Evolutionary conservation across 2,113 vertebrate species (phyloP), one percentile per base, ranked within the genome.

Genomic region (Pardalotus punctatus): DNA sequence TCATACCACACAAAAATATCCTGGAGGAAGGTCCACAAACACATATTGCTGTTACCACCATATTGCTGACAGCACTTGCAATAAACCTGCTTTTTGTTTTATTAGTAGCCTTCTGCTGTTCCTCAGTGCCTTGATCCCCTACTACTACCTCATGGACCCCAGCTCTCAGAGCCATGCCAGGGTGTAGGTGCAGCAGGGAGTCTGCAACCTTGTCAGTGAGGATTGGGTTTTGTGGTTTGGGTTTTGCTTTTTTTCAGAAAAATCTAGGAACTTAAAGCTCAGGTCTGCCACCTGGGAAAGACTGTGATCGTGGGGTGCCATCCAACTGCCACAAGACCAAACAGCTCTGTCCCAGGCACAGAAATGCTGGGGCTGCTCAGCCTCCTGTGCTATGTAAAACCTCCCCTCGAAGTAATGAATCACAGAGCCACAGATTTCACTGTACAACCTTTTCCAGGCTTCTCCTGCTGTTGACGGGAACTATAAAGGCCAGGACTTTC

Each of bases 341-440:
- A 51, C 3, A 1, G 10, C 24, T 92, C 23, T 13, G 22, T 35
- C 69, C 58, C 7, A 2, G 43, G n/a, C 47, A 27, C 17, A 6
- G n/a, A 35, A 60, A 43, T 28, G 38, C 50, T 57, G 22, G 22
- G 56, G 24, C 62, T 2, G 12, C 43, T 76, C 40, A 58, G 66
- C 25, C 23, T 73, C 48, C 35, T 20, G 25, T 14, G 3, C 45
- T 71, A 0, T 36, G 35, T 73, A 66, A 77, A 67, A 28, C 27
- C 33, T 73, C 21, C 69, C 29, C 50, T 80, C 25, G 12, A 31
- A 90, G 77, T 51, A 92, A 92, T 87, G 86, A 96, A 96, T 93
- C 83, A 71, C 48, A 83, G 69, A 66, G 53, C 50, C 51, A 57
- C 5, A 12, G 61, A 43, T 61, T 86, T 66, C 27, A 7, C 83